A percentile compares a stretch with the other conserved stretches of the same genome.
These are phyloP conservation scores for Pantherophis alleghaniensis DNA, from an alignment of 2,797 vertebrate genomes.

Conservation along the genomic window DNA sequence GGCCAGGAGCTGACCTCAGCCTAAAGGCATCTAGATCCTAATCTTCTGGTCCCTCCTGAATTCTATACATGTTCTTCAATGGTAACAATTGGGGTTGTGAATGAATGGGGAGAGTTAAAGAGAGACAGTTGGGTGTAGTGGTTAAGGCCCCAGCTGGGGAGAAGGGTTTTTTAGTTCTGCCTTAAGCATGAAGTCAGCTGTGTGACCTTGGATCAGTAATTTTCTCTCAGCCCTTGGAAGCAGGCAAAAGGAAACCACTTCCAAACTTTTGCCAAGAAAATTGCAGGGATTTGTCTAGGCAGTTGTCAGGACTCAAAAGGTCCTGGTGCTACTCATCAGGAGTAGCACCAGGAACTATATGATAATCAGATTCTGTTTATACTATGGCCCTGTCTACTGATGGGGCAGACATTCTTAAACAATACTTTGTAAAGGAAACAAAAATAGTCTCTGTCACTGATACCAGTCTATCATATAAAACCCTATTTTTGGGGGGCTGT, in stretches of 20 bases:
- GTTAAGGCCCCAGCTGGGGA: background rate
- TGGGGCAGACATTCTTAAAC: background rate
- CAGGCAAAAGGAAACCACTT: background rate
- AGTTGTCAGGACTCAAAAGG: background rate
- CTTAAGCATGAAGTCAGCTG: background rate
- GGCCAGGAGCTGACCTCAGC: background rate
- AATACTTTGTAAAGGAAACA: background rate
- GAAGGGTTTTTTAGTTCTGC: background rate
- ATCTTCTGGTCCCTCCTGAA: background rate
- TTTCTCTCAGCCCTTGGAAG: background rate
- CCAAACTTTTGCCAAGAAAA: background rate
- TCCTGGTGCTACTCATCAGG: too few species aligned
- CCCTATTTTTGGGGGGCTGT: background rate
- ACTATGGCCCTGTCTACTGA: background rate
- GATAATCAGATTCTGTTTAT: background rate
- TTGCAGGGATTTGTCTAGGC: background rate
- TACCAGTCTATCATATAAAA: background rate
- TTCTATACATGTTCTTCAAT: background rate
- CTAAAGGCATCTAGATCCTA: background rate
- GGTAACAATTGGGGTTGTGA: background rate
- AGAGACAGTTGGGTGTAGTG: background rate
- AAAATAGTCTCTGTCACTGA: background rate
- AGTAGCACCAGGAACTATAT: background rate
- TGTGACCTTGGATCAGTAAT: background rate
- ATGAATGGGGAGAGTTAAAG: background rate